Evolutionary conservation across 2,797 vertebrate species (phyloP).

Genomic region (Dendrocincla fuliginosa): DNA sequence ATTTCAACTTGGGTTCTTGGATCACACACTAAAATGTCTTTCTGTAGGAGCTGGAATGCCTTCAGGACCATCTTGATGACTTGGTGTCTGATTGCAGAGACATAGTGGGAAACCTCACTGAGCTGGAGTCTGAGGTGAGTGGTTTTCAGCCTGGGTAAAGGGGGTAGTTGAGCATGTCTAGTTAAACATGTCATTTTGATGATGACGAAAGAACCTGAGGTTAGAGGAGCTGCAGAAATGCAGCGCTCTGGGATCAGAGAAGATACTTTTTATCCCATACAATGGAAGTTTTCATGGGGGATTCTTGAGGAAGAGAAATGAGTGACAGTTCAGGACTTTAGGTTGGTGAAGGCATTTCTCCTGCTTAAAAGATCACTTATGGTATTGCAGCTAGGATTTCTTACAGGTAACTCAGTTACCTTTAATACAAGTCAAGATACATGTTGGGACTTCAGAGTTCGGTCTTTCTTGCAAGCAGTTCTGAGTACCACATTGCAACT

Average conservation of each 20-base stretch:
- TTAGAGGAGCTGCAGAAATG: background rate
- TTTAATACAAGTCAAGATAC: background rate
- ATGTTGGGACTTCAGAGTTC: background rate
- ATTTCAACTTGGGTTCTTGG: background rate
- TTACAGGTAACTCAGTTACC: background rate
- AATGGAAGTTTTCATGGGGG: background rate
- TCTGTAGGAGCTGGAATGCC: slow-evolving; percentile 90
- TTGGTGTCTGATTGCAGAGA: slow-evolving; percentile 87
- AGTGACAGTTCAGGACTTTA: background rate
- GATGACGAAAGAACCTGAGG: background rate
- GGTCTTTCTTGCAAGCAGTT: background rate
- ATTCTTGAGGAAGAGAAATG: background rate
- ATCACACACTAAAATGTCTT: background rate
- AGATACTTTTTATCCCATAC: background rate
- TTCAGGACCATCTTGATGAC: slow-evolving; percentile 95
- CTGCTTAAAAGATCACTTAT: background rate
- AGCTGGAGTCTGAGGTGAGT: slow-evolving; percentile 93
- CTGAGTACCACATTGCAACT: background rate
- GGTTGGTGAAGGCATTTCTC: background rate
- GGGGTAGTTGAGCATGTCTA: background rate
- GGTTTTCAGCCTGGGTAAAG: background rate
- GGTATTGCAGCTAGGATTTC: background rate
- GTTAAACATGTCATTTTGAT: background rate
- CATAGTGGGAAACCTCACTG: slow-evolving; percentile 92
- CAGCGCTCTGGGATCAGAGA: background rate